Conservation (phyloP, 2,797 vertebrate genomes). For the Melanogrammus aeglefinus region DNA sequence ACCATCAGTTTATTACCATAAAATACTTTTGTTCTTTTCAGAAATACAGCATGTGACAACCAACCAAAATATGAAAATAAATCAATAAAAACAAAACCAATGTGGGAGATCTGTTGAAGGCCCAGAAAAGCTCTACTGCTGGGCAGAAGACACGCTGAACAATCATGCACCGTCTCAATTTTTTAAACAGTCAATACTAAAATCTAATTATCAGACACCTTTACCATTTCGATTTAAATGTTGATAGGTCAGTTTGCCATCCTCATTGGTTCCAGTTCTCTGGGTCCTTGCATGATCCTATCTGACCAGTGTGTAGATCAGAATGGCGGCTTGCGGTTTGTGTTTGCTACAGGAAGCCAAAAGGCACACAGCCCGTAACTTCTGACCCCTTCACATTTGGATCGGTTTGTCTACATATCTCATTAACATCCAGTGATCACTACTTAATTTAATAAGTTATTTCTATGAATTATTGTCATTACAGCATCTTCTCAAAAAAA, state of each 20-base stretch:
- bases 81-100: slow-evolving; percentile 37
- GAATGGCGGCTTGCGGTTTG: background rate
- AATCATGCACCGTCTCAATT: background rate
- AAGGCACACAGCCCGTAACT: background rate
- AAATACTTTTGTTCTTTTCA: slow-evolving; percentile 1
- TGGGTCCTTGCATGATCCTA: background rate
- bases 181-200: background rate
- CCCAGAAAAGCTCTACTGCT: background rate
- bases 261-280: background rate
- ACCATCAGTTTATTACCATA: background rate
- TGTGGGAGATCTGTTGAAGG: slow-evolving; percentile 24
- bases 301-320: background rate
- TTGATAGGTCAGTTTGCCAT: background rate
- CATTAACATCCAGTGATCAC: slow-evolving; percentile 54
- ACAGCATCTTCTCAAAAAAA: background rate
- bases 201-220: background rate
- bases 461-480: slow-evolving; percentile 2
- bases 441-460: slow-evolving; percentile 35
- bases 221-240: background rate
- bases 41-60: slow-evolving; percentile 20
- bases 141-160: background rate
- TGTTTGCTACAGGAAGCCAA: background rate
- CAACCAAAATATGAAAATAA: slow-evolving; percentile 33
- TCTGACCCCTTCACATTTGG: background rate
- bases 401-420: background rate